These are phyloP conservation scores for Mystacornis crossleyi DNA, from an alignment of 2,113 vertebrate species.

Conservation along the genomic window DNA sequence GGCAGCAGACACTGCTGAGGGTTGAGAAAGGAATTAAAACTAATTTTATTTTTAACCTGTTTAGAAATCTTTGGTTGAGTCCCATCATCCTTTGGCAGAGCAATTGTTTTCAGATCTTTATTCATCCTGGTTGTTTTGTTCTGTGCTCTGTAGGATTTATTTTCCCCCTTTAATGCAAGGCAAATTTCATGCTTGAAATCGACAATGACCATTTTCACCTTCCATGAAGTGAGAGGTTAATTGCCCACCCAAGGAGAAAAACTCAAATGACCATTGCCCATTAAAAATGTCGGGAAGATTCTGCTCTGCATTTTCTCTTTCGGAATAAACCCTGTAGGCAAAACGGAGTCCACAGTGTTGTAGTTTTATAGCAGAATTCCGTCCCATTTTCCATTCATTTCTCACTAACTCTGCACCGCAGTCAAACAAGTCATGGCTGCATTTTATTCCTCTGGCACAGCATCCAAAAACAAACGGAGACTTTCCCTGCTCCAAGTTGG, in stretches of 20 bases:
- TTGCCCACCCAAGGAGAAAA: background rate
- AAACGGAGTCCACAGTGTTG: background rate
- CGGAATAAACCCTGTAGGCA: background rate
- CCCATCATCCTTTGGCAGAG: background rate
- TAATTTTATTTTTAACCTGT: background rate
- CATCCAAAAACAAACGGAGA: background rate
- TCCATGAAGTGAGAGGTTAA: conserved; percentile 9
- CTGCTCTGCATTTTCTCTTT: background rate
- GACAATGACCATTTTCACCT: background rate
- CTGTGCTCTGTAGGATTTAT: background rate
- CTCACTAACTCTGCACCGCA: background rate
- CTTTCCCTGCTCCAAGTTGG: background rate
- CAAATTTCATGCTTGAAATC: background rate
- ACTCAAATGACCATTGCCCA: background rate
- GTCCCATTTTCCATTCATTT: background rate
- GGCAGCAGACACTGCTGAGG: background rate
- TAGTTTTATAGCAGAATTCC: background rate
- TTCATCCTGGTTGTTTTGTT: background rate
- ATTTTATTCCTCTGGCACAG: background rate
- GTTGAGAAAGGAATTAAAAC: background rate
- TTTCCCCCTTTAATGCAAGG: background rate
- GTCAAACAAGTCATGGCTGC: background rate
- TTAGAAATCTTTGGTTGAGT: background rate
- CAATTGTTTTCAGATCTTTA: background rate
- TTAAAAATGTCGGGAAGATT: background rate